Evolutionary conservation across 1,140 invertebrate genomes (phyloP).

Genomic region (Delia radicum): DNA sequence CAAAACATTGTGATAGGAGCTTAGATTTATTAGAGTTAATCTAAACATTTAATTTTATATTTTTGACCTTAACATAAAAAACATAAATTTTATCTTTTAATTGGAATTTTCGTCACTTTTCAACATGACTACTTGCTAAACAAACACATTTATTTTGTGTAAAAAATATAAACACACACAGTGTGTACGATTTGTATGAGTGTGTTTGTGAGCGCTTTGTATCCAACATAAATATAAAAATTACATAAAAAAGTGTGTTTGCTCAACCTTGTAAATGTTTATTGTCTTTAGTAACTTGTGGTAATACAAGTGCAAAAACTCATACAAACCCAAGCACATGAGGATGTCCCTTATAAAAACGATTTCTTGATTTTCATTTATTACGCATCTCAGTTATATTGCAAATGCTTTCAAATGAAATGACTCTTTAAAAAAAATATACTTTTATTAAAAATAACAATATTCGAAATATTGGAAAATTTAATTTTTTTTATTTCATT

Average conservation of each 20-base stretch:
- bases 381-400: too few species aligned
- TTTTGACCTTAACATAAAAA: neutral
- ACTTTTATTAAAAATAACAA: too few species aligned
- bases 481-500: too few species aligned
- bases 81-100: conserved; percentile 5
- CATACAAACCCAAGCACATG: neutral
- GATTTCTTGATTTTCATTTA: too few species aligned
- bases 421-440: too few species aligned
- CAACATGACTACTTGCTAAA: neutral
- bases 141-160: neutral
- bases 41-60: neutral
- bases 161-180: neutral
- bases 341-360: too few species aligned
- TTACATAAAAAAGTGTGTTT: neutral
- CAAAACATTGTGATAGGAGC: neutral
- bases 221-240: too few species aligned
- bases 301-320: neutral
- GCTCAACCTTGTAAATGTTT: conserved; percentile 1
- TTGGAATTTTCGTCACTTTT: neutral
- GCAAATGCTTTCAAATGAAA: too few species aligned
- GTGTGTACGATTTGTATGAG: neutral
- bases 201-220: neutral
- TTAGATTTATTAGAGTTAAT: neutral
- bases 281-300: neutral
- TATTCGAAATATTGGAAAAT: too few species aligned